Evolutionary conservation across 2,797 vertebrate genomes (phyloP).

Genomic region (Gymnocypris eckloni): DNA sequence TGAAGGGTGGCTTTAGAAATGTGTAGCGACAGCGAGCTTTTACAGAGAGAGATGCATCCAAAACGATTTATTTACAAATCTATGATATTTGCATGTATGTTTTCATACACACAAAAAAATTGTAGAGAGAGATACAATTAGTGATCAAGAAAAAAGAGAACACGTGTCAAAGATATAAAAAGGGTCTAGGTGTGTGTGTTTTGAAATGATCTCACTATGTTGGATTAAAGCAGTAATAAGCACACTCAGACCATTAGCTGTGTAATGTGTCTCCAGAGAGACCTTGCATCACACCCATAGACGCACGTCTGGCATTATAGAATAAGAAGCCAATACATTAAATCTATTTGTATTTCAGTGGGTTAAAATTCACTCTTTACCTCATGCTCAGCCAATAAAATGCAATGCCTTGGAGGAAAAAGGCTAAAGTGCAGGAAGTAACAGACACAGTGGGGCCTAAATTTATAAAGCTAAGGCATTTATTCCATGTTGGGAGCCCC

Average conservation of each 20-base stretch:
- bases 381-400: conserved; percentile 36
- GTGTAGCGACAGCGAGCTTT: conserved; percentile 24
- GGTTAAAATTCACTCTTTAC: conserved; percentile 46
- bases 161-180: not conserved
- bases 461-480: conserved; percentile 22
- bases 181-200: conserved; percentile 40
- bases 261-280: conserved; percentile 87
- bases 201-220: conserved; percentile 76
- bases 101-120: not conserved
- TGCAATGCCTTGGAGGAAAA: not conserved
- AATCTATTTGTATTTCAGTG: conserved; percentile 57
- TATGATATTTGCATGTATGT: conserved; percentile 1
- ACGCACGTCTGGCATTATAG: conserved; percentile 28
- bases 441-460: conserved; percentile 26
- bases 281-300: conserved; percentile 56
- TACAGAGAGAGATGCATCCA: not conserved
- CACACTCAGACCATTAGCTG: conserved; percentile 84
- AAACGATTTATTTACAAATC: not conserved
- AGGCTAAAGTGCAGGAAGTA: conserved; percentile 33
- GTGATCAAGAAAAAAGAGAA: not conserved
- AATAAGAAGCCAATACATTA: conserved; percentile 45
- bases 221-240: conserved; percentile 91
- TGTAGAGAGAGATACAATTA: conserved; percentile 75
- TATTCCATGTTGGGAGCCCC: not conserved
- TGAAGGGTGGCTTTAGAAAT: conserved; percentile 55